Evolutionary conservation across 2,797 vertebrate species (phyloP).

Genomic region (Hafferia zeledoni): DNA sequence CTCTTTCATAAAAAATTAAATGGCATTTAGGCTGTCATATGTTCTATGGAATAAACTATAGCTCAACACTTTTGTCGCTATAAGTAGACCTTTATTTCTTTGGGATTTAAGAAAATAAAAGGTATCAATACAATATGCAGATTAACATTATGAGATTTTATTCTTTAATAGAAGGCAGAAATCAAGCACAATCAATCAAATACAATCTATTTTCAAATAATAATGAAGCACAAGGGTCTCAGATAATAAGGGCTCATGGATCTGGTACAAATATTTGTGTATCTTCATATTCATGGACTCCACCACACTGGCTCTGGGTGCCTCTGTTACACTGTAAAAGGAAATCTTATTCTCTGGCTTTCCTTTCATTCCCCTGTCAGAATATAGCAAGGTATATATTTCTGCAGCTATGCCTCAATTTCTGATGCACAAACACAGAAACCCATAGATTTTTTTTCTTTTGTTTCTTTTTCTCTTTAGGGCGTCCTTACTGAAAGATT

Average conservation of each 20-base stretch:
- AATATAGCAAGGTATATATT: neutral
- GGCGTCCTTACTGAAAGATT: neutral
- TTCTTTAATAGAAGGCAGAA: neutral
- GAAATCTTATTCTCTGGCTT: neutral
- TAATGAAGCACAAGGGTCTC: neutral
- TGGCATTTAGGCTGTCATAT: neutral
- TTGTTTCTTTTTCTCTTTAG: neutral
- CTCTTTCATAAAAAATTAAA: neutral
- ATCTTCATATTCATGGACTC: neutral
- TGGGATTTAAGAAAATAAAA: neutral
- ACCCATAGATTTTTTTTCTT: neutral
- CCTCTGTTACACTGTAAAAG: neutral
- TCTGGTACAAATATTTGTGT: neutral
- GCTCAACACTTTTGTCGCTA: neutral
- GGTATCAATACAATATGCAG: neutral
- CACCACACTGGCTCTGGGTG: neutral
- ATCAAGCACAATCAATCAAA: neutral
- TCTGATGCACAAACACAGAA: neutral
- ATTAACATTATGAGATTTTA: neutral
- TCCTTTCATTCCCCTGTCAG: neutral
- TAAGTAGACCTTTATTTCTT: neutral
- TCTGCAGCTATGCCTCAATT: neutral
- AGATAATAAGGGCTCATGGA: neutral
- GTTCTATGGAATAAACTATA: neutral
- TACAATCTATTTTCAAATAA: neutral